Evolutionary conservation across 2,797 vertebrate species (phyloP).

Genomic region (Acanthurus tractus): DNA sequence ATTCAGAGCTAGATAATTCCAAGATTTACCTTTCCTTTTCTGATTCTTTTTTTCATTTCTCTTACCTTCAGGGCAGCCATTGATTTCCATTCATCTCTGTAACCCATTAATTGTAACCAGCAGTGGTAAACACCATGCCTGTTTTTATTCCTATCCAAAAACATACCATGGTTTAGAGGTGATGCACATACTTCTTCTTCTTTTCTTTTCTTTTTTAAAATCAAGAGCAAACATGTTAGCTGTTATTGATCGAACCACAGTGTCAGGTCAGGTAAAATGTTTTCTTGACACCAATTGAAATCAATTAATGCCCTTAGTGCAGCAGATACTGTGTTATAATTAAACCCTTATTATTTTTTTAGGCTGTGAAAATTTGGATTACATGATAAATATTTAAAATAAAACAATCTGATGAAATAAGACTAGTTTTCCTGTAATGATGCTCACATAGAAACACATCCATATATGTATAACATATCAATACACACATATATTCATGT

Average conservation of each 20-base stretch:
- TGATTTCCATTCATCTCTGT: slow-evolving; percentile 43
- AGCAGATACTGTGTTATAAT: not conserved
- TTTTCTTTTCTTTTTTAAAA: slow-evolving; percentile 1
- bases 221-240: not conserved
- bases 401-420: not conserved
- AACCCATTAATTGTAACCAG: not conserved
- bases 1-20: no score
- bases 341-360: not conserved
- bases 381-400: not conserved
- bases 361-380: not conserved
- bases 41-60: not conserved
- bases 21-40: no score
- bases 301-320: slow-evolving; percentile 11
- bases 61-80: slow-evolving; percentile 11
- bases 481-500: slow-evolving; percentile 2
- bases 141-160: not conserved
- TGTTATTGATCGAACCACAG: not conserved
- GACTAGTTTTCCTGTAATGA: no score
- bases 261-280: slow-evolving; percentile 4
- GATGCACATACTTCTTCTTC: no score
- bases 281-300: slow-evolving; percentile 18
- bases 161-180: no score
- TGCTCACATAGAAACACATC: not conserved
- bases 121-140: not conserved
- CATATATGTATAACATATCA: no score